A percentile compares a stretch with the other conserved stretches of the same genome.
Evolutionary conservation across 2,888 invertebrate genomes (phyloP).

Genomic region (Melangyna quadrimaculata): DNA sequence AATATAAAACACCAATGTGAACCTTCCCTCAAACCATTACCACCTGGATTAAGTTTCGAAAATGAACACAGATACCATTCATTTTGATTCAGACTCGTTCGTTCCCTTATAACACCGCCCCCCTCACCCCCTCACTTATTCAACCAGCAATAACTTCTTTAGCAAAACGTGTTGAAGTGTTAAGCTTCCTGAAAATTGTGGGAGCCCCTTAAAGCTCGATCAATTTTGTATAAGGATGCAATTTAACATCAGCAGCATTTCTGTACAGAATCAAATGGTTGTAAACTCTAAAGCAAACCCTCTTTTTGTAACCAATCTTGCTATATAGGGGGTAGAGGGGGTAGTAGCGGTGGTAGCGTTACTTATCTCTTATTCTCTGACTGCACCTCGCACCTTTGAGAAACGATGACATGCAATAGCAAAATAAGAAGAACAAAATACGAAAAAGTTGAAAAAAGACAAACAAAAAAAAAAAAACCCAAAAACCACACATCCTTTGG

Average conservation of each 20-base stretch:
- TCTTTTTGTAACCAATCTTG: background rate
- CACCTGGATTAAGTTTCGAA: slow-evolving; percentile 69
- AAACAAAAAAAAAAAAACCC: background rate
- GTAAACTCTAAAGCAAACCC: slow-evolving; percentile 37
- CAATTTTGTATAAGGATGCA: slow-evolving; percentile 65
- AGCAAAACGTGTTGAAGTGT: slow-evolving; percentile 67
- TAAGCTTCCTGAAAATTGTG: slow-evolving; percentile 68
- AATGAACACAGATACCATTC: slow-evolving; percentile 65
- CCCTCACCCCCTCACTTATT: background rate
- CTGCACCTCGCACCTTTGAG: slow-evolving; percentile 42
- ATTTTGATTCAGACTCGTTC: slow-evolving; percentile 42
- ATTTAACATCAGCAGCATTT: slow-evolving; percentile 58
- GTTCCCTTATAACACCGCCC: background rate
- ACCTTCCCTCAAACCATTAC: background rate
- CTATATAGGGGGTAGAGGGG: background rate
- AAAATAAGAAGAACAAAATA: background rate
- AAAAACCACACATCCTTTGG: slow-evolving; percentile 32
- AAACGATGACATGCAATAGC: slow-evolving; percentile 17
- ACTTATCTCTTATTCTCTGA: slow-evolving; percentile 46
- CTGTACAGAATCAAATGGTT: slow-evolving; percentile 38
- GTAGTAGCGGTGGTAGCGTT: background rate
- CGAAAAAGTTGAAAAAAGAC: background rate
- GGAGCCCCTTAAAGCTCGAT: slow-evolving; percentile 68
- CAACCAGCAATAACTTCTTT: slow-evolving; percentile 22
- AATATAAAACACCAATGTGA: slow-evolving; percentile 14